A percentile compares a stretch with the other conserved stretches of the same genome.
Conservation (phyloP, 2,113 vertebrate genomes). For the Myrmecophaga tridactyla region DNA sequence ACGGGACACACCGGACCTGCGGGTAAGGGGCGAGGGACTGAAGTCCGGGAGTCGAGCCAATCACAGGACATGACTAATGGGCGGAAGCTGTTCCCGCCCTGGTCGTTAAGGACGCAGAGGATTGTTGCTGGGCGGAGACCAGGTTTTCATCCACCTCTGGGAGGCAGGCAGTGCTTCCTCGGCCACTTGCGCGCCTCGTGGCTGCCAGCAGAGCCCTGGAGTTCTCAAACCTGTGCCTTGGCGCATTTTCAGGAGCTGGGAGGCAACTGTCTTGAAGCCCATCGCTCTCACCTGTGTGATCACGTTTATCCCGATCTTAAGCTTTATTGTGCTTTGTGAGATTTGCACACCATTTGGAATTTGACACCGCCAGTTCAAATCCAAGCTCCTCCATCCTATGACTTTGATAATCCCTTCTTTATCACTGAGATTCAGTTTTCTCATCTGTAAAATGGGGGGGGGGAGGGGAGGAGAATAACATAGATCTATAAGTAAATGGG, state of each 20-base stretch:
- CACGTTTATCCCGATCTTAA: fast-evolving
- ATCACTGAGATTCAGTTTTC: neutral
- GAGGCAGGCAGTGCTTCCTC: too few species aligned
- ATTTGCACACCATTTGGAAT: neutral
- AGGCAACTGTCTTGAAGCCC: neutral
- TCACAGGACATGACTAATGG: neutral
- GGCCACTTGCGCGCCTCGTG: neutral
- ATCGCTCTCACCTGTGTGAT: neutral
- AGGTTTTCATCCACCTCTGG: neutral
- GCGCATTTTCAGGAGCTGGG: neutral
- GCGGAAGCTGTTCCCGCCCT: fast-evolving
- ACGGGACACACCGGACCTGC: fast-evolving
- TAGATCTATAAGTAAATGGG: neutral
- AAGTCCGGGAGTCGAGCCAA: neutral
- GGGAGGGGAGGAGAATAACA: neutral
- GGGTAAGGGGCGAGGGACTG: fast-evolving
- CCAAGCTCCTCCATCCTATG: neutral
- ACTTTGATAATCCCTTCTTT: neutral
- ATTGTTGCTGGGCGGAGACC: slow-evolving; percentile 47
- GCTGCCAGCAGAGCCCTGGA: too few species aligned
- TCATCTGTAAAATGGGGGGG: neutral
- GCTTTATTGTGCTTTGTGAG: neutral
- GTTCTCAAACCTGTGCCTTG: neutral
- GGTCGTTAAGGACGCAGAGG: slow-evolving; percentile 63
- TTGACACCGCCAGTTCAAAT: neutral